A percentile compares a stretch with the other conserved stretches of the same genome.
These are phyloP conservation scores for Peromyscus polionotus DNA, from an alignment of 2,113 vertebrate species.

Conservation along the genomic window DNA sequence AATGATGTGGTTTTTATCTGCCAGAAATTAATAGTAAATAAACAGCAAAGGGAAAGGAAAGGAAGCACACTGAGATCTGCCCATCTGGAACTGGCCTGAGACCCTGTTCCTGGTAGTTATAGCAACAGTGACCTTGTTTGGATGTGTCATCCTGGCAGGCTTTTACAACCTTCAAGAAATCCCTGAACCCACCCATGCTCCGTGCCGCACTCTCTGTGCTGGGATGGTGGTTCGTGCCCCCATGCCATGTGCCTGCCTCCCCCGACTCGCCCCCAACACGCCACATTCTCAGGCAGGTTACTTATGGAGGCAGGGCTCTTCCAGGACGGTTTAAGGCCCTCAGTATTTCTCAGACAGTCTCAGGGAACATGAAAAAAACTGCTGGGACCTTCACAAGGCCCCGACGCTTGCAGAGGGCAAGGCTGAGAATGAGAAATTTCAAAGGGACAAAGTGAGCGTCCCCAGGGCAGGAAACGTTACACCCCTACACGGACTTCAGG, in stretches of 20 bases:
- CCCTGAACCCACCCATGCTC: not conserved
- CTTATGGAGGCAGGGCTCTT: not conserved
- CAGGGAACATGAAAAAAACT: not conserved
- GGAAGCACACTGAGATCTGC: not conserved
- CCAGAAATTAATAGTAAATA: not conserved
- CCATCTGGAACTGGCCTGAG: not conserved
- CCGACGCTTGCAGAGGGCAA: not conserved
- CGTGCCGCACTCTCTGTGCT: not conserved
- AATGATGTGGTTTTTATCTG: not conserved
- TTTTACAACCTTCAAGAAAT: constrained; percentile 19
- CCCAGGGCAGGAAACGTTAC: not conserved
- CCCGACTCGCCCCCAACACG: no score
- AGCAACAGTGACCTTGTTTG: not conserved
- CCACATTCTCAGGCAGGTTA: no score
- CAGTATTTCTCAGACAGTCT: not conserved
- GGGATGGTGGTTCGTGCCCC: not conserved
- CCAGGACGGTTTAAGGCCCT: fast-evolving
- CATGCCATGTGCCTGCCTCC: not conserved
- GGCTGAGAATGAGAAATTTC: not conserved
- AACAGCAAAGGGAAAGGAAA: not conserved
- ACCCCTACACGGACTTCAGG: not conserved
- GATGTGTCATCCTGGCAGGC: not conserved
- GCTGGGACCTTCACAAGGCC: not conserved
- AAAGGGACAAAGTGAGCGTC: no score
- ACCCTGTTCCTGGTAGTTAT: not conserved